Percentiles rank a stretch among this genome's conserved stretches.
These are phyloP conservation scores for Notamacropus eugenii DNA, from an alignment of 2,797 vertebrate genomes.

Conservation along the genomic window DNA sequence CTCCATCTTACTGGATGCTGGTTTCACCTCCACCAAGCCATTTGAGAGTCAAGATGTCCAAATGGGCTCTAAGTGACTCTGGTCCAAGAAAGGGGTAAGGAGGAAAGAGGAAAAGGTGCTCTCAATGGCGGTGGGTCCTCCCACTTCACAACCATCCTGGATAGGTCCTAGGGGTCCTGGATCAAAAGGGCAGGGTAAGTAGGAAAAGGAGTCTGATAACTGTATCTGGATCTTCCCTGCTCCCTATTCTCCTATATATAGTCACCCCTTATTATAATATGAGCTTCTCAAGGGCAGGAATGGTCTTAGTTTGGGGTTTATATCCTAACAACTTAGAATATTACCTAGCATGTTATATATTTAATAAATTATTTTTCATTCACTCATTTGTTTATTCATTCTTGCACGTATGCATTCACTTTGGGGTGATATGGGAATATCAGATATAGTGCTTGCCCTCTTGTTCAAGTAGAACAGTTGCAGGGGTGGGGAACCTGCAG, in stretches of 20 bases:
- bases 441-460: not conserved
- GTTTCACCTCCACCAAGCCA: not conserved
- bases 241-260: not conserved
- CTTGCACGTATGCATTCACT: not conserved
- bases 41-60: not conserved
- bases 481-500: too few species aligned
- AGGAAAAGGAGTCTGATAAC: not conserved
- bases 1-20: not conserved
- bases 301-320: not conserved
- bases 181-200: not conserved
- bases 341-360: not conserved
- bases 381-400: not conserved
- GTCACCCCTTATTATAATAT: not conserved
- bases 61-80: not conserved
- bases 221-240: not conserved
- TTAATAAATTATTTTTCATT: not conserved
- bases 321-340: not conserved
- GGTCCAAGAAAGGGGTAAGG: not conserved
- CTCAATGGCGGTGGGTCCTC: not conserved
- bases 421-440: not conserved
- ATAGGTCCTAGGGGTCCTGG: not conserved
- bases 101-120: not conserved
- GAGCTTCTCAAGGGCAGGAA: not conserved
- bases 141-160: not conserved
- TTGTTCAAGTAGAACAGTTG: not conserved